Evolutionary conservation across 2,113 vertebrate species (phyloP).

Genomic region (Piliocolobus tephrosceles): DNA sequence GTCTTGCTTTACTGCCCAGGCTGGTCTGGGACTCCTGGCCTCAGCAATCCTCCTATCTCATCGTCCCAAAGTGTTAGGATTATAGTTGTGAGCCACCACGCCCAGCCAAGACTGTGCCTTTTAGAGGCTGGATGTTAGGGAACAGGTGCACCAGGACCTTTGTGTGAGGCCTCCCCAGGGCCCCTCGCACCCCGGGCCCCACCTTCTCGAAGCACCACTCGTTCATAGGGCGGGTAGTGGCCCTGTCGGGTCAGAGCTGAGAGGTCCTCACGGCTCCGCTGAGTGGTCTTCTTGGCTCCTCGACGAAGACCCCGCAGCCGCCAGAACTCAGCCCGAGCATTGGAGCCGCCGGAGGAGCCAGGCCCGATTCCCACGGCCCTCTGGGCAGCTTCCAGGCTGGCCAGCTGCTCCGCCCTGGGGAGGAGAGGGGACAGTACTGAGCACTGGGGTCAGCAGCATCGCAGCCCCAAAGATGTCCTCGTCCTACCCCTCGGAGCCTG

Average conservation of each 20-base stretch:
- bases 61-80: not conserved
- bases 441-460: rapidly evolving
- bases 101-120: not conserved
- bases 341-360: constrained; percentile 79
- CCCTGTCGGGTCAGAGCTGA: constrained; percentile 95
- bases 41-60: not conserved
- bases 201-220: constrained; percentile 95
- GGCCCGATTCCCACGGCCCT: constrained; percentile 72
- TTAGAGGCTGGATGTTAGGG: not conserved
- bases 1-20: not conserved
- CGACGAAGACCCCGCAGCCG: constrained; percentile 94
- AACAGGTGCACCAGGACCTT: rapidly evolving
- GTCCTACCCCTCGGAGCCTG: not conserved
- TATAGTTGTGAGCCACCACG: too few species aligned
- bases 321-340: constrained; percentile 95
- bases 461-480: rapidly evolving
- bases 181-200: not conserved
- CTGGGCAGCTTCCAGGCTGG: constrained; percentile 88
- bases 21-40: not conserved
- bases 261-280: constrained; percentile 92
- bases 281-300: constrained; percentile 91
- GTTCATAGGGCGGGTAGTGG: constrained; percentile 94
- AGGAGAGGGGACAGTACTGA: not conserved
- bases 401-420: constrained; percentile 92
- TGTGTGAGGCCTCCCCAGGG: too few species aligned